Evolutionary conservation across 2,113 vertebrate species (phyloP).

Genomic region (Clarias macrocephalus): DNA sequence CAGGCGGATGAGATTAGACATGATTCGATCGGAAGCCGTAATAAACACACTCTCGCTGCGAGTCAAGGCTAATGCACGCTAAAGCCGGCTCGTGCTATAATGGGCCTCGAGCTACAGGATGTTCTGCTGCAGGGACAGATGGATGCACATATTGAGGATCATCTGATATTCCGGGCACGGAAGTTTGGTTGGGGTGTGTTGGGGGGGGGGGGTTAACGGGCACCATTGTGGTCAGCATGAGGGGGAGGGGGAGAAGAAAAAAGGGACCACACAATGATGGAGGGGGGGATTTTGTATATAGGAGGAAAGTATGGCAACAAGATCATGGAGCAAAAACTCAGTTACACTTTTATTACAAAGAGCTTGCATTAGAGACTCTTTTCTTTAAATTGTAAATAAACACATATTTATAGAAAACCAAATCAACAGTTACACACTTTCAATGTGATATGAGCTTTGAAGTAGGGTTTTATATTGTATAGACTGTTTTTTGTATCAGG

Average conservation of each 20-base stretch:
- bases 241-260: not conserved
- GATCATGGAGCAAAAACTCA: not conserved
- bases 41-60: conserved; percentile 45
- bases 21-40: conserved; percentile 49
- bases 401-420: not conserved
- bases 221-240: conserved; percentile 5
- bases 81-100: conserved; percentile 13
- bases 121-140: conserved; percentile 50
- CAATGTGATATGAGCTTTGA: not conserved
- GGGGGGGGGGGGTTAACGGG: not conserved
- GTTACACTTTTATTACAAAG: not conserved
- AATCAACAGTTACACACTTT: not conserved
- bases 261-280: not conserved
- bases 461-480: not conserved
- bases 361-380: not conserved
- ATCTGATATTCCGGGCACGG: conserved; percentile 37
- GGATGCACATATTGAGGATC: conserved; percentile 53
- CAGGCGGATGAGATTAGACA: conserved; percentile 31
- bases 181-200: not conserved
- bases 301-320: not conserved
- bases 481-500: not conserved
- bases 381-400: not conserved
- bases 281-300: too few relatives aligned
- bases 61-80: conserved; percentile 43
- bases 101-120: conserved; percentile 25